phyloP scores from a whole-genome alignment of 2,797 vertebrate species.

The Psittacula echo region DNA sequence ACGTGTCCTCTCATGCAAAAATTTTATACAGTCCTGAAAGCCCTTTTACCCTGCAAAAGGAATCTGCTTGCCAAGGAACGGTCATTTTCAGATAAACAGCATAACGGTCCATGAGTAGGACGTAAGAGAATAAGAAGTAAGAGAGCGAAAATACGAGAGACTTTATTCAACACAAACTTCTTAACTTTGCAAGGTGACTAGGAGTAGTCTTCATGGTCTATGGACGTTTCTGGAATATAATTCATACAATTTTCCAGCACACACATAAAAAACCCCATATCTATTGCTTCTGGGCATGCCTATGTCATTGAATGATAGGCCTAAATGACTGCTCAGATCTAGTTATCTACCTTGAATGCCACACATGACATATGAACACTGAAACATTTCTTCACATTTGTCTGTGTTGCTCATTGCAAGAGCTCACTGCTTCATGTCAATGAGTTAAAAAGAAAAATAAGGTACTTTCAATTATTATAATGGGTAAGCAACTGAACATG shows the following conservation, averaged over 20 bases:
- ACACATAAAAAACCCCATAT: background rate
- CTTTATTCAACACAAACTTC: background rate
- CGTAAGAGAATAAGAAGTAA: background rate
- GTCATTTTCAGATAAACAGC: background rate
- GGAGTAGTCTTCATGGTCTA: background rate
- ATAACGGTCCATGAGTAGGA: background rate
- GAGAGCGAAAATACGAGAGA: background rate
- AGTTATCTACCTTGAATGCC: background rate
- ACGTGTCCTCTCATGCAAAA: background rate
- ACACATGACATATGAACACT: background rate
- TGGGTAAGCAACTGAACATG: background rate
- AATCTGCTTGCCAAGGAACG: background rate
- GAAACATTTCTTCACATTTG: background rate
- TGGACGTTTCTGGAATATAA: background rate
- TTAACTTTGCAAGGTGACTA: background rate
- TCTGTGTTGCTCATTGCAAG: background rate
- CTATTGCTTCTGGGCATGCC: background rate
- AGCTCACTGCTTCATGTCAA: background rate
- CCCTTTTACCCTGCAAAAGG: background rate
- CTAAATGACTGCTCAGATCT: background rate
- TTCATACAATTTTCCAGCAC: background rate
- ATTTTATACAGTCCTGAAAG: background rate
- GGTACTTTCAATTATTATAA: background rate
- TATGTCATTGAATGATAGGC: background rate
- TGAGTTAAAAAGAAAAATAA: background rate